Evolutionary conservation across 2,888 invertebrate species (phyloP).

Genomic region (Eilema griseolum): DNA sequence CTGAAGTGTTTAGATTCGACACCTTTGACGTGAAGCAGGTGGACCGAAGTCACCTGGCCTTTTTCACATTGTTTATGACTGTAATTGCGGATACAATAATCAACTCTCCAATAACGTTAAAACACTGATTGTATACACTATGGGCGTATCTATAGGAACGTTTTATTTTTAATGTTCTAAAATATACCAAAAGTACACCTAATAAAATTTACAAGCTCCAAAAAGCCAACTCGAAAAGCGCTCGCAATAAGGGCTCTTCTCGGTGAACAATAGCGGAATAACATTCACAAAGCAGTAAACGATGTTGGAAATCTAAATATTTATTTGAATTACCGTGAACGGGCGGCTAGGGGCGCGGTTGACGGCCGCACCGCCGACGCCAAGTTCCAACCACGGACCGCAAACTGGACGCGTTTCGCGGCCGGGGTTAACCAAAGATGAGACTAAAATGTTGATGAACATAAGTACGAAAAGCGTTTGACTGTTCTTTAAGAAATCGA

Average conservation of each 20-base stretch:
- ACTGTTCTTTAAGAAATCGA: conserved; percentile 40
- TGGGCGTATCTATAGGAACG: conserved; percentile 35
- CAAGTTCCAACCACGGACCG: conserved; percentile 55
- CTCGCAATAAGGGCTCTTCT: conserved; percentile 59
- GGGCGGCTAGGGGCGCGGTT: conserved; percentile 46
- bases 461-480: conserved; percentile 45
- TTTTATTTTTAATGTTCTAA: conserved; percentile 54
- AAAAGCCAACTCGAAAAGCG: conserved; percentile 49
- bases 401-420: conserved; percentile 59
- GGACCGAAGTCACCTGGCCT: conserved; percentile 59
- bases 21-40: conserved; percentile 72
- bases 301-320: conserved; percentile 69
- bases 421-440: conserved; percentile 54
- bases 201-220: conserved; percentile 67
- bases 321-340: conserved; percentile 66
- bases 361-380: conserved; percentile 48
- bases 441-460: conserved; percentile 61
- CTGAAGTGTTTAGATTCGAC: conserved; percentile 80
- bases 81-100: conserved; percentile 41
- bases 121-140: conserved; percentile 32
- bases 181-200: conserved; percentile 39
- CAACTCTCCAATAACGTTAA: conserved; percentile 37
- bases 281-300: conserved; percentile 64
- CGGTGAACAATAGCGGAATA: conserved; percentile 66
- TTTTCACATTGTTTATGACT: conserved; percentile 39